Conservation (phyloP, 2,113 vertebrate genomes). For the Oceanites oceanicus region DNA sequence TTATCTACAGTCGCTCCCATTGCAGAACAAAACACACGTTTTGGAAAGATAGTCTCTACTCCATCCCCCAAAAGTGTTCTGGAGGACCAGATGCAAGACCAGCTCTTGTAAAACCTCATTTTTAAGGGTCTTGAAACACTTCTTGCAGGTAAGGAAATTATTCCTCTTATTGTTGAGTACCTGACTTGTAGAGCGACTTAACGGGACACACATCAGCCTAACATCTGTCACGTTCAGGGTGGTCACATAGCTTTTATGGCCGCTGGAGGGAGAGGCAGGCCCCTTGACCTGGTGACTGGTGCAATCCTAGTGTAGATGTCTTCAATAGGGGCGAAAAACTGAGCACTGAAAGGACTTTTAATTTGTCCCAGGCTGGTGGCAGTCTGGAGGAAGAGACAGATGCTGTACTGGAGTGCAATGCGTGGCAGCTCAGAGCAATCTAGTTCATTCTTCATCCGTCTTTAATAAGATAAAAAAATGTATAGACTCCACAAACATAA, state of each 20-base stretch:
- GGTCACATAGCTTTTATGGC: not conserved
- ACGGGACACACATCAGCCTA: not conserved
- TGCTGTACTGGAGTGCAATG: not conserved
- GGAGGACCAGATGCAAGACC: not conserved
- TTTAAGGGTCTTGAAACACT: not conserved
- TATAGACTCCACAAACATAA: not conserved
- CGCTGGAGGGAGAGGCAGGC: not conserved
- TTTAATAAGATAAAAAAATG: slow-evolving; percentile 3
- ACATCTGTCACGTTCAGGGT: not conserved
- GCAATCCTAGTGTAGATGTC: not conserved
- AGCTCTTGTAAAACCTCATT: not conserved
- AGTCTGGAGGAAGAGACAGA: not conserved
- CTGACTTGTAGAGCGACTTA: not conserved
- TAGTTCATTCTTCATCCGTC: not conserved
- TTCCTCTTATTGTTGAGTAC: not conserved
- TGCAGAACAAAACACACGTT: not conserved
- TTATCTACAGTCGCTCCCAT: not conserved
- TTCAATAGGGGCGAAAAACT: not conserved
- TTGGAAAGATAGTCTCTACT: not conserved
- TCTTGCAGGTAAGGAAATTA: not conserved
- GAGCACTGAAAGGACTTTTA: not conserved
- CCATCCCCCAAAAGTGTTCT: not conserved
- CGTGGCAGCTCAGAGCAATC: not conserved
- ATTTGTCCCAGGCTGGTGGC: not conserved
- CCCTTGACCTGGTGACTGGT: not conserved